A percentile compares a stretch with the other conserved stretches of the same genome.
These are phyloP conservation scores for Chloroceryle aenea DNA, from an alignment of 2,113 vertebrate genomes.

Conservation along the genomic window DNA sequence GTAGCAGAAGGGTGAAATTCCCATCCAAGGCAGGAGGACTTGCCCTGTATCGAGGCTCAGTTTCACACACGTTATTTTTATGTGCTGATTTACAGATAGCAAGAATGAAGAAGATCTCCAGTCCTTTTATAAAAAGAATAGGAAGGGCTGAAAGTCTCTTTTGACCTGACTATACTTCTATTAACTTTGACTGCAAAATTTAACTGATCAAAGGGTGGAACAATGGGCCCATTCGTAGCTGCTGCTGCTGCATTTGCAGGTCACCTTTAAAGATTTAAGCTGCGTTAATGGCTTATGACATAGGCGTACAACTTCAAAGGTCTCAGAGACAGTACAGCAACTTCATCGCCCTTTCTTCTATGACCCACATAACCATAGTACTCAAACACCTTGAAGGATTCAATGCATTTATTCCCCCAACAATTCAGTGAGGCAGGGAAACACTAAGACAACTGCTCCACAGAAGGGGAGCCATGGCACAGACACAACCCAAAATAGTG, in stretches of 20 bases:
- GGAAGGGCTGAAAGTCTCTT: neutral
- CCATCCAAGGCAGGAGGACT: slow-evolving; percentile 8
- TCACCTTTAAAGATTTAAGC: neutral
- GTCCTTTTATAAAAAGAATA: neutral
- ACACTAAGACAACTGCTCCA: neutral
- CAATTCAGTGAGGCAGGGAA: neutral
- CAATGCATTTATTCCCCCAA: neutral
- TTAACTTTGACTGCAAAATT: neutral
- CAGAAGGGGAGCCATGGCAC: neutral
- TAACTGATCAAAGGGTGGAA: neutral
- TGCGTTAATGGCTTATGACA: neutral
- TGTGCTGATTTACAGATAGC: neutral
- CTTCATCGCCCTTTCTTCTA: neutral
- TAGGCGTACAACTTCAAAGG: neutral
- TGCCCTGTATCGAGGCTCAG: neutral
- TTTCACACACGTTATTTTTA: slow-evolving; percentile 56
- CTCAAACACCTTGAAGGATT: neutral
- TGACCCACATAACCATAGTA: neutral
- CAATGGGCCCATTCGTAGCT: neutral
- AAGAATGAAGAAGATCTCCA: neutral
- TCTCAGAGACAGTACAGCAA: neutral
- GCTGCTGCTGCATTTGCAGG: neutral
- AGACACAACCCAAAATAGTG: neutral
- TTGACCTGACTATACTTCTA: neutral
- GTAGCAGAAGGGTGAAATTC: slow-evolving; percentile 4